Percentiles rank a stretch among this genome's conserved stretches.
Evolutionary conservation across 2,113 vertebrate species (phyloP).

Genomic region (Passerina amoena): DNA sequence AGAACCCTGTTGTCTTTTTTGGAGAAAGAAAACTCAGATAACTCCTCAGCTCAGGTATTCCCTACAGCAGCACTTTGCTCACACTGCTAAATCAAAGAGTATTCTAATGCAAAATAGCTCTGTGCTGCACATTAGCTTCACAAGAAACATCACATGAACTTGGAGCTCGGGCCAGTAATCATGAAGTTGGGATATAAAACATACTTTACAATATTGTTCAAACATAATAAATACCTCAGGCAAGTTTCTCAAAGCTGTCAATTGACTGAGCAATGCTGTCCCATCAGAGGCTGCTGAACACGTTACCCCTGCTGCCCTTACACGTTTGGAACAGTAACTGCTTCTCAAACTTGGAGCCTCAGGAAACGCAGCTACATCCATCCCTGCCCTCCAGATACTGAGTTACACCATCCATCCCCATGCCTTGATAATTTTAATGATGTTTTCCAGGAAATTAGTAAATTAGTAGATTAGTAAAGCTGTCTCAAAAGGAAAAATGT

Average conservation of each 20-base stretch:
- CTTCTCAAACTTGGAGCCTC: not conserved
- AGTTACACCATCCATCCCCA: not conserved
- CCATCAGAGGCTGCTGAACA: not conserved
- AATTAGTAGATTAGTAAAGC: not conserved
- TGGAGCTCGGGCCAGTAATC: not conserved
- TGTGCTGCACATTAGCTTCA: not conserved
- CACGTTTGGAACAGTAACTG: not conserved
- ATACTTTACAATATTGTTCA: constrained; percentile 15
- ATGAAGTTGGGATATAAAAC: constrained; percentile 2
- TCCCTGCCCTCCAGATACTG: not conserved
- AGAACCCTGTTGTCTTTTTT: not conserved
- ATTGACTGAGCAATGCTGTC: not conserved
- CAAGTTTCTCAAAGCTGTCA: constrained; percentile 5
- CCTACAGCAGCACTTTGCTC: not conserved
- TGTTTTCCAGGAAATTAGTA: not conserved
- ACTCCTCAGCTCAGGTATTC: not conserved
- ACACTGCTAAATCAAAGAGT: not conserved
- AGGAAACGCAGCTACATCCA: not conserved
- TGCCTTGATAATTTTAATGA: not conserved
- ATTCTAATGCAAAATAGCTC: constrained; percentile 16
- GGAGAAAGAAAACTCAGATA: not conserved
- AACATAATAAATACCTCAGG: constrained; percentile 38
- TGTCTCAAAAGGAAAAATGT: not conserved
- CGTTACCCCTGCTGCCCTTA: not conserved
- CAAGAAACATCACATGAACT: not conserved